A percentile compares a stretch with the other conserved stretches of the same genome.
Evolutionary conservation across 2,888 invertebrate genomes (phyloP).

Genomic region (Parasteatoda lunata): DNA sequence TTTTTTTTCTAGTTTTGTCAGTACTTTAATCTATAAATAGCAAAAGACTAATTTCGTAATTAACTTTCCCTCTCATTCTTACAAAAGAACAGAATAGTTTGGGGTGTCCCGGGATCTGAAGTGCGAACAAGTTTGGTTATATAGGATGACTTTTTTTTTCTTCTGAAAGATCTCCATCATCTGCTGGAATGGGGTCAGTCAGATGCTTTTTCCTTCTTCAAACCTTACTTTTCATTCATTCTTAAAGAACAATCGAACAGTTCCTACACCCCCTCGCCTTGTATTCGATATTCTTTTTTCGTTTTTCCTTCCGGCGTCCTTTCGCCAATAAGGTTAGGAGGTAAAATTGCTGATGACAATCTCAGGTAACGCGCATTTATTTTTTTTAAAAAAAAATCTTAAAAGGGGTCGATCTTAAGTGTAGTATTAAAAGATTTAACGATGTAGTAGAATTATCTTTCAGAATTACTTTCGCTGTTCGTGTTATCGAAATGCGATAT

Average conservation of each 20-base stretch:
- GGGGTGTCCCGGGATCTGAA: neutral
- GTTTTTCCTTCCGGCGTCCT: constrained; percentile 50
- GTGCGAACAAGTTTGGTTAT: constrained; percentile 24
- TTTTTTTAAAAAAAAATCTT: neutral
- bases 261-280: constrained; percentile 38
- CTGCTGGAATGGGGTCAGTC: constrained; percentile 45
- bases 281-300: neutral
- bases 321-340: constrained; percentile 55
- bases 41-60: no score
- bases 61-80: no score
- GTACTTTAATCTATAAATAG: no score
- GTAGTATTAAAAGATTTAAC: no score
- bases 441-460: no score
- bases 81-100: no score
- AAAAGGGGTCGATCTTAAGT: no score
- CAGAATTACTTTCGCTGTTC: no score
- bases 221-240: constrained; percentile 10
- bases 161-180: constrained; percentile 33
- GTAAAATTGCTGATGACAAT: constrained; percentile 40
- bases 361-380: neutral
- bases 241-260: constrained; percentile 28
- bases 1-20: no score
- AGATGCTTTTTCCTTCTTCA: constrained; percentile 26
- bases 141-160: constrained; percentile 32
- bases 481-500: no score